Base-by-base conservation (phyloP, 2,888 invertebrate species). In the Drosophila longiperda region DNA sequence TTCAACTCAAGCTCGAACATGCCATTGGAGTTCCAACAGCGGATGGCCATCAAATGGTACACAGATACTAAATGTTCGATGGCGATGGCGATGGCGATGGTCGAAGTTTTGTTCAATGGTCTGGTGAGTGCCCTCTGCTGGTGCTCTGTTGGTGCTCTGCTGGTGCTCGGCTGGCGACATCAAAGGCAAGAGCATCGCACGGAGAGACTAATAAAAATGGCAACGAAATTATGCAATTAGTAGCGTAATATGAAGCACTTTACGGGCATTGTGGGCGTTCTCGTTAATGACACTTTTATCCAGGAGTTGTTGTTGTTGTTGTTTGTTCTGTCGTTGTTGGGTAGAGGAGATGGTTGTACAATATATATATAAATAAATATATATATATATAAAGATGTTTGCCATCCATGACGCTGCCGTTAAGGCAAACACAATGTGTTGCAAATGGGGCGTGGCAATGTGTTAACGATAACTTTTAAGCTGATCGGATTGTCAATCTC, bases 161-260 rank as follows among this genome's bases (percentile, higher is more conserved):
- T 49, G 26, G 26, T 62, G 45, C 20, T 53, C 83, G 62, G 76
- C 52, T 77, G 78, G 50, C 53, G 78, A 85, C 85, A 82, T 83
- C 85, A 87, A 87, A 83, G 85, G 73, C 69, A 59, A 53, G 60
- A 86, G 70, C 66, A 65, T 54, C 66, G 66, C 64, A 84, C 82
- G 70, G 73, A 53, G 70, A 75, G 74, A 75, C 82, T 82, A 82
- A 84, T 89, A 89, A 87, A 85, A 87, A 87, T 84, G 80, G 75
- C 89, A 89, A 89, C 89, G 80, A 85, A 85, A 85, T 85, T 85
- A 85, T 85, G 89, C 85, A 85, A 85, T 85, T 85, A 89, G 89
- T 89, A 87, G 87, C 87, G 77, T 87, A 89, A 84, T 89, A 89
- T 84, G 76, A 87, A 87, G 87, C 84, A 87, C 84, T 89, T 84